Conservation (phyloP, 2,888 invertebrate species). For the Neoaliturus tenellus region DNA sequence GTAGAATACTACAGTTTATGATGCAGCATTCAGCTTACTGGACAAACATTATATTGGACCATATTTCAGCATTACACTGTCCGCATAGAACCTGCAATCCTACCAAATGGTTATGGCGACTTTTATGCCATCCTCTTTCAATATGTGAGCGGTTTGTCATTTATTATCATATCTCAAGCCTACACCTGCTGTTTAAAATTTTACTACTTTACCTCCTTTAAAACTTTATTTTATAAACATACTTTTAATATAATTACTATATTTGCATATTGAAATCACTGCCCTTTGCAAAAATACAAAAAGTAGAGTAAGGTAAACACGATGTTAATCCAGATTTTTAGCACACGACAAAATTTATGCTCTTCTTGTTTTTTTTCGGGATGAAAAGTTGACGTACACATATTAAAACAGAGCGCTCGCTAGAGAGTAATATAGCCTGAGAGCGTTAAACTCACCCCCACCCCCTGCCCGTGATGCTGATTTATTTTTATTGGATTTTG, state of each 20-base stretch:
- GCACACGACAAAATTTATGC: neutral
- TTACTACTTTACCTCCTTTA: no score
- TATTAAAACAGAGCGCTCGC: conserved; percentile 34
- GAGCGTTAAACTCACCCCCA: neutral
- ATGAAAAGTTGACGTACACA: neutral
- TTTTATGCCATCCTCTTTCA: neutral
- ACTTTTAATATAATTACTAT: no score
- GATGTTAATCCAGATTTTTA: no score
- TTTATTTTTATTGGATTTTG: conserved; percentile 25
- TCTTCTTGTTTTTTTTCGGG: neutral
- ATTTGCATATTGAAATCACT: no score
- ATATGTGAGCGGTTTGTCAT: neutral
- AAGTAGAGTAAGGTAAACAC: no score
- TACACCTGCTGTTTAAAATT: no score
- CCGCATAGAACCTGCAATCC: conserved; percentile 20
- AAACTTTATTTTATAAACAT: no score
- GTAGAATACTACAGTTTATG: no score
- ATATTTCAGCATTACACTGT: neutral
- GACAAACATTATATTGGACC: conserved; percentile 8
- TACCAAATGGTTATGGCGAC: neutral
- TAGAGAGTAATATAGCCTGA: conserved; percentile 21
- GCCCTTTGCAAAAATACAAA: no score
- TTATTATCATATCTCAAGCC: no score
- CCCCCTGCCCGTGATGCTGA: neutral
- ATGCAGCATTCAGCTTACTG: neutral